These are phyloP conservation scores for Suillia variegata DNA, from an alignment of 2,888 invertebrate genomes.

Conservation along the genomic window DNA sequence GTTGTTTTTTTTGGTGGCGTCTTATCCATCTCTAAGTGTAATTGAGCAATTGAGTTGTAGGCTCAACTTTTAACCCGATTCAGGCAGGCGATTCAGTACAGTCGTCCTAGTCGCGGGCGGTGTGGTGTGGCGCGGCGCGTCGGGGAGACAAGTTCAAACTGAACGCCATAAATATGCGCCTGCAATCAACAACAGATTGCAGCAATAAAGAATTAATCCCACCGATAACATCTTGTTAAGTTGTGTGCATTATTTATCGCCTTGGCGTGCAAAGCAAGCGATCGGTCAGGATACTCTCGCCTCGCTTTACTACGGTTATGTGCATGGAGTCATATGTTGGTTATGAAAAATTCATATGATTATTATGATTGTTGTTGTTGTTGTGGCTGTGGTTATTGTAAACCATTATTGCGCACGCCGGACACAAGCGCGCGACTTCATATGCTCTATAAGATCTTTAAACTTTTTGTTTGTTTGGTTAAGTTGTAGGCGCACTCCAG, in stretches of 20 bases:
- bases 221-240: slow-evolving; percentile 39
- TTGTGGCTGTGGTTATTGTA: neutral
- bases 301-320: neutral
- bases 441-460: too few relatives aligned
- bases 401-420: neutral
- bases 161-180: neutral
- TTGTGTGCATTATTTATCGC: slow-evolving; percentile 35
- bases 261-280: neutral
- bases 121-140: neutral
- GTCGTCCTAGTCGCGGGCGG: neutral
- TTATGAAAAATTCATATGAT: neutral
- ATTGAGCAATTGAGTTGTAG: slow-evolving; percentile 51
- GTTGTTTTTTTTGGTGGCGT: too few relatives aligned
- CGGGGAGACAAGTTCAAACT: neutral
- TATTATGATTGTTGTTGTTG: neutral
- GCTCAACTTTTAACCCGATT: slow-evolving; percentile 47
- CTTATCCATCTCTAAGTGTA: slow-evolving; percentile 32
- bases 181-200: slow-evolving; percentile 21
- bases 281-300: neutral
- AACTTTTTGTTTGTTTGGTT: too few relatives aligned
- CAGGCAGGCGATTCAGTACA: slow-evolving; percentile 10
- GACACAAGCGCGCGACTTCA: neutral
- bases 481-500: too few relatives aligned
- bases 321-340: neutral
- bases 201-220: slow-evolving; percentile 31